These are phyloP conservation scores for Scaptomyza caliginosa DNA, from an alignment of 2,888 invertebrate genomes.

Conservation along the genomic window DNA sequence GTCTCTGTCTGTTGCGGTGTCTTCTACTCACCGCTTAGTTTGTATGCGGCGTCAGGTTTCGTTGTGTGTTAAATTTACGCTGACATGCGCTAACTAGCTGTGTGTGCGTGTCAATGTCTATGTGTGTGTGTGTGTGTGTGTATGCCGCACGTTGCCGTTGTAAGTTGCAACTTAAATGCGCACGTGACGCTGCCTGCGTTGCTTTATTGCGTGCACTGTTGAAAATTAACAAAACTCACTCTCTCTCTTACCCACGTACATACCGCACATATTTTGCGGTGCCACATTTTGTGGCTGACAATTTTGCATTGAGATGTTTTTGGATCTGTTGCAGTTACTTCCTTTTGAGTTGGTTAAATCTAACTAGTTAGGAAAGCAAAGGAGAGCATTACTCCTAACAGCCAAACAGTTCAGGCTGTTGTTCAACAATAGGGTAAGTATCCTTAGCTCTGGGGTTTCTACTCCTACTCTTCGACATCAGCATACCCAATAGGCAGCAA, in stretches of 20 bases:
- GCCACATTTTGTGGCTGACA: conserved; percentile 29
- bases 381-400: no score
- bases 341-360: not conserved
- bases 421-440: no score
- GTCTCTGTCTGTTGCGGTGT: not conserved
- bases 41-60: conserved; percentile 77
- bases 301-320: conserved; percentile 38
- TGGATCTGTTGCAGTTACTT: not conserved
- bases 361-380: no score
- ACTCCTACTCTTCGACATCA: no score
- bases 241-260: not conserved
- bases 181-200: conserved; percentile 66
- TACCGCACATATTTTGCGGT: conserved; percentile 11
- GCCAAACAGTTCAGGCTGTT: no score
- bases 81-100: conserved; percentile 76
- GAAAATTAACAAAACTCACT: conserved; percentile 68
- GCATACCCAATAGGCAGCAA: not conserved
- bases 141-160: conserved; percentile 66
- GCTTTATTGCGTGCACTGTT: conserved; percentile 72
- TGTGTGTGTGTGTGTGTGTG: conserved; percentile 7
- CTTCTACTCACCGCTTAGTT: conserved; percentile 45
- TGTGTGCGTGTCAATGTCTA: conserved; percentile 6
- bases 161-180: conserved; percentile 77
- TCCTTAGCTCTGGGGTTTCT: no score
- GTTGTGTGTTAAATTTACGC: conserved; percentile 77